Percentiles rank a stretch among this genome's conserved stretches.
phyloP scores from a whole-genome alignment of 2,888 invertebrate species.

The Phyllotreta striolata region DNA sequence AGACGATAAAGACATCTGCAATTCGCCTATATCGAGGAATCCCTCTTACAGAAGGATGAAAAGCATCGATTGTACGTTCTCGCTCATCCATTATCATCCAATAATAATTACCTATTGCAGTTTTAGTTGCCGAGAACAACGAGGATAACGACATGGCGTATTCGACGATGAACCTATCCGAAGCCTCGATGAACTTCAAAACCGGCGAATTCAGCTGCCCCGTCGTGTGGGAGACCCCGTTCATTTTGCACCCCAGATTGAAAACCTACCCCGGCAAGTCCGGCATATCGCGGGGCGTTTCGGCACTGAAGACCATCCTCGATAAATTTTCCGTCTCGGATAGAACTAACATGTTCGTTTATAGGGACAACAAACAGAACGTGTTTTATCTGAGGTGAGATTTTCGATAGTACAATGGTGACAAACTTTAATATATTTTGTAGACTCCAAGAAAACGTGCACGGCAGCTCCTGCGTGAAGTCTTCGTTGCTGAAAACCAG shows the following conservation, averaged over 20 bases:
- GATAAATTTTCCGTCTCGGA: constrained; percentile 76
- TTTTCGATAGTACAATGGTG: too few relatives aligned
- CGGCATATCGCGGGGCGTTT: constrained; percentile 69
- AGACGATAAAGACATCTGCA: constrained; percentile 59
- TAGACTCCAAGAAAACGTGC: constrained; percentile 61
- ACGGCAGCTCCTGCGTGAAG: constrained; percentile 48
- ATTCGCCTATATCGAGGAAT: constrained; percentile 51
- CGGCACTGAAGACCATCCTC: constrained; percentile 71
- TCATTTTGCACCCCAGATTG: constrained; percentile 74
- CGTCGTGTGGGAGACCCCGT: constrained; percentile 75
- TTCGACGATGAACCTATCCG: constrained; percentile 56
- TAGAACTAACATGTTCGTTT: constrained; percentile 79
- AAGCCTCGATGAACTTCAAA: constrained; percentile 62
- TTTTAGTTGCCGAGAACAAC: constrained; percentile 50
- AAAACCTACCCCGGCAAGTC: constrained; percentile 70
- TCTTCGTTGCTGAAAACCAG: constrained; percentile 50
- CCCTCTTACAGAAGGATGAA: constrained; percentile 54
- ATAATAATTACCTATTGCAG: constrained; percentile 1
- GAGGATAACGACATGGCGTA: constrained; percentile 55
- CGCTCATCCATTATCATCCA: neutral
- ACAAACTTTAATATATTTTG: constrained; percentile 31
- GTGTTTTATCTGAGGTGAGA: constrained; percentile 67
- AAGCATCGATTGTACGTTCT: constrained; percentile 56
- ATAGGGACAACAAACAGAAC: constrained; percentile 69
- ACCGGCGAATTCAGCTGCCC: constrained; percentile 78